A percentile compares a stretch with the other conserved stretches of the same genome.
Conservation (phyloP, 2,888 invertebrate genomes). For the Trimorus sp. region DNA sequence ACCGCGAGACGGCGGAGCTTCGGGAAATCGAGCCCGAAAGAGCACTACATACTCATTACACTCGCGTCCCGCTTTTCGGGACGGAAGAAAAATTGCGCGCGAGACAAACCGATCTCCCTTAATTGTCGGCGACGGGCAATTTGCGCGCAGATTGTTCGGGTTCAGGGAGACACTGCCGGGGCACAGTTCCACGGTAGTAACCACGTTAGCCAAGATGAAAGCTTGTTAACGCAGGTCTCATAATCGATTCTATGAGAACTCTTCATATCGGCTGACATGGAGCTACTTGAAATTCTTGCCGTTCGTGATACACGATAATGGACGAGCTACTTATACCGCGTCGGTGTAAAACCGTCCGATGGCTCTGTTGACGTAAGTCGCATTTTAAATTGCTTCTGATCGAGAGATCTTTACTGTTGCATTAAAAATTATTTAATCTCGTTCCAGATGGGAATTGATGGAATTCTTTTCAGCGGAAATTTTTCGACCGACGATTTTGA, state of each 20-base stretch:
- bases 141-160: background rate
- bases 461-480: no score
- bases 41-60: slow-evolving; percentile 42
- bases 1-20: slow-evolving; percentile 24
- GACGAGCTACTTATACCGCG: slow-evolving; percentile 43
- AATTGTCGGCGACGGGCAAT: background rate
- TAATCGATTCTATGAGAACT: slow-evolving; percentile 53
- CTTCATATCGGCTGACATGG: slow-evolving; percentile 57
- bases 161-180: no score
- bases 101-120: no score
- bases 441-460: slow-evolving; percentile 1
- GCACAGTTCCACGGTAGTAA: slow-evolving; percentile 5
- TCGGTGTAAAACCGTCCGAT: slow-evolving; percentile 36
- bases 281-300: slow-evolving; percentile 36
- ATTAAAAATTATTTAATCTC: slow-evolving; percentile 30
- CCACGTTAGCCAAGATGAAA: slow-evolving; percentile 23
- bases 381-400: slow-evolving; percentile 40
- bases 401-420: slow-evolving; percentile 28
- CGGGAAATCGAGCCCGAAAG: slow-evolving; percentile 40
- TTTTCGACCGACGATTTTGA: no score
- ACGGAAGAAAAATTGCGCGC: background rate
- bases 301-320: slow-evolving; percentile 46
- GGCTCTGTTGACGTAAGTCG: slow-evolving; percentile 42
- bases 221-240: slow-evolving; percentile 37
- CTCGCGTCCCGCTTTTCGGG: background rate